These are phyloP conservation scores for Hydroisotoma schaefferi DNA, from an alignment of 2,888 invertebrate genomes.

Conservation along the genomic window DNA sequence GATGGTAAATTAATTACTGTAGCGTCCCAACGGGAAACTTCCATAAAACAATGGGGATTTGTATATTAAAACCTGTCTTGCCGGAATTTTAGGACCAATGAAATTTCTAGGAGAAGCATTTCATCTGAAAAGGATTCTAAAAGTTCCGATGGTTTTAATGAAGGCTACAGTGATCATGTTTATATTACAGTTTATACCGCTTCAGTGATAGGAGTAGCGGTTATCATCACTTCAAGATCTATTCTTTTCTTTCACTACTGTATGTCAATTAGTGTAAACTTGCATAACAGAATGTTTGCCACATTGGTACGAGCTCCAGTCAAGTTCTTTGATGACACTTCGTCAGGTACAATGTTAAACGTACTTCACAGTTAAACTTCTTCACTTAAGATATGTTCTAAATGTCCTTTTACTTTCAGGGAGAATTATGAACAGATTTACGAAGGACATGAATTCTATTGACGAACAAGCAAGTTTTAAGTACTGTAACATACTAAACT, in stretches of 20 bases:
- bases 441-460: conserved; percentile 71
- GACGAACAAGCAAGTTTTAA: conserved; percentile 68
- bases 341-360: conserved; percentile 22
- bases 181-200: conserved; percentile 20
- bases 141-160: conserved; percentile 6
- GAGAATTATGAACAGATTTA: conserved; percentile 75
- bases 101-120: not conserved
- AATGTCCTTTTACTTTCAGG: no score
- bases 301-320: conserved; percentile 29
- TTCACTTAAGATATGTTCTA: not conserved
- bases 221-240: conserved; percentile 15
- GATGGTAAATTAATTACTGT: no score
- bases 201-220: conserved; percentile 8
- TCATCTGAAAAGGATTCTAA: conserved; percentile 23
- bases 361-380: not conserved
- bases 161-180: not conserved
- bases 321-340: conserved; percentile 37
- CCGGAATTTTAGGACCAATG: not conserved
- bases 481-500: conserved; percentile 59
- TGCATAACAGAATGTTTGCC: conserved; percentile 35
- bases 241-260: conserved; percentile 26
- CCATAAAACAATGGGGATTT: no score
- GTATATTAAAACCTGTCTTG: conserved; percentile 46
- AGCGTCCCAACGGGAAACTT: no score
- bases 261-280: conserved; percentile 28